Evolutionary conservation across 2,113 vertebrate genomes (phyloP).

Genomic region (Papio anubis): DNA sequence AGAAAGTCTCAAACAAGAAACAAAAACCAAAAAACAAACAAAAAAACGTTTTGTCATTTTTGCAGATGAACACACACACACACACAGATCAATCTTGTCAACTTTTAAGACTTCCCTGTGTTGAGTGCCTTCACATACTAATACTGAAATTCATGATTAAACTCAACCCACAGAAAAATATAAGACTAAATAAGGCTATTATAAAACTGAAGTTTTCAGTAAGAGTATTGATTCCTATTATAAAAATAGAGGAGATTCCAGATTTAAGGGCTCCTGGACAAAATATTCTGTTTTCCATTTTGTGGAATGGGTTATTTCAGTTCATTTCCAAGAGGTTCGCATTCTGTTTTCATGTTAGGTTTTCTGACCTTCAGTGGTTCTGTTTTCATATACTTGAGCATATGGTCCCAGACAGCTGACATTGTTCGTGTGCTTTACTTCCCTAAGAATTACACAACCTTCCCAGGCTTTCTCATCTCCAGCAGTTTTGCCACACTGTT

Average conservation of each 20-base stretch:
- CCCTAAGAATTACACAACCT: not conserved
- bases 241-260: not conserved
- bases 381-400: no score
- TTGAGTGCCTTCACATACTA: not conserved
- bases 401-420: no score
- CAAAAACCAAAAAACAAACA: no score
- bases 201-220: not conserved
- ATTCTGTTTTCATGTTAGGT: no score
- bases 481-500: not conserved
- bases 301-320: not conserved
- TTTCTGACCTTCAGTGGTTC: not conserved
- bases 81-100: not conserved
- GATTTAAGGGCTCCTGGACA: not conserved
- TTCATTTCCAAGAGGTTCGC: fast-evolving
- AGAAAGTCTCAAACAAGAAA: no score
- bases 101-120: not conserved
- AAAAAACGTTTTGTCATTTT: not conserved
- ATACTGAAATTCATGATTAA: not conserved
- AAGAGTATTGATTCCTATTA: not conserved
- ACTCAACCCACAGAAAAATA: not conserved
- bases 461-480: not conserved
- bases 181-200: not conserved
- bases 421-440: fast-evolving
- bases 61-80: not conserved
- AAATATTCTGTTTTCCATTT: not conserved